Evolutionary conservation across 2,113 vertebrate species (phyloP).

Genomic region (Poicephalus gulielmi): DNA sequence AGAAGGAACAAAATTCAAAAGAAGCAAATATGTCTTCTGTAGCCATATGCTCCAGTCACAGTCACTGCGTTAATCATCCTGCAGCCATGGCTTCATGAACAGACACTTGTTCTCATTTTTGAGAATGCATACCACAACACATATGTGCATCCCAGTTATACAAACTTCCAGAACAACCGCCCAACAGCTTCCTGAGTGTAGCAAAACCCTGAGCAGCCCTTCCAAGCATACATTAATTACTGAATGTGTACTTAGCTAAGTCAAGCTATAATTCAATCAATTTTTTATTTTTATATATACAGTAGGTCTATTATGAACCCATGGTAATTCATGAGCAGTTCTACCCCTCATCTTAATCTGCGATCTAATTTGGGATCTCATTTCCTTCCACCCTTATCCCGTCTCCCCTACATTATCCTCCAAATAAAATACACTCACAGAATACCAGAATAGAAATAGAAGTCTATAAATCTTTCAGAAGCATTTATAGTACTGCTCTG

Average conservation of each 20-base stretch:
- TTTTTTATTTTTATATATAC: slow-evolving; percentile 2
- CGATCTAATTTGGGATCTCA: slow-evolving; percentile 46
- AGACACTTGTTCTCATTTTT: not conserved
- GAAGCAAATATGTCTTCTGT: not conserved
- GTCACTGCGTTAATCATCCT: not conserved
- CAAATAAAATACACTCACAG: slow-evolving; percentile 60
- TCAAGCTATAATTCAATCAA: not conserved
- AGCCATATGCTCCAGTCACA: not conserved
- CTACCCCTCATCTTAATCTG: slow-evolving; percentile 41
- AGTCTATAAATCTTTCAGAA: slow-evolving; percentile 62
- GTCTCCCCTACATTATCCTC: slow-evolving; percentile 36
- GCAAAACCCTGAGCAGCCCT: not conserved
- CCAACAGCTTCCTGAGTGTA: not conserved
- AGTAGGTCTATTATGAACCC: slow-evolving; percentile 7
- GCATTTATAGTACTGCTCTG: slow-evolving; percentile 53
- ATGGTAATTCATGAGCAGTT: slow-evolving; percentile 37
- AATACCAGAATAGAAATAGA: slow-evolving; percentile 63
- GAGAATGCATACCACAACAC: fast-evolving
- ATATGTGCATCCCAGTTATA: not conserved
- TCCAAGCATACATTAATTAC: not conserved
- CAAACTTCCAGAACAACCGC: not conserved
- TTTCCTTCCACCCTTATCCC: slow-evolving; percentile 39
- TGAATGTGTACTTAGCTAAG: not conserved
- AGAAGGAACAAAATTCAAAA: not conserved
- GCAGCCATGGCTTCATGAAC: not conserved